phyloP scores from a whole-genome alignment of 1,140 invertebrate genomes.

The Copidosoma floridanum region DNA sequence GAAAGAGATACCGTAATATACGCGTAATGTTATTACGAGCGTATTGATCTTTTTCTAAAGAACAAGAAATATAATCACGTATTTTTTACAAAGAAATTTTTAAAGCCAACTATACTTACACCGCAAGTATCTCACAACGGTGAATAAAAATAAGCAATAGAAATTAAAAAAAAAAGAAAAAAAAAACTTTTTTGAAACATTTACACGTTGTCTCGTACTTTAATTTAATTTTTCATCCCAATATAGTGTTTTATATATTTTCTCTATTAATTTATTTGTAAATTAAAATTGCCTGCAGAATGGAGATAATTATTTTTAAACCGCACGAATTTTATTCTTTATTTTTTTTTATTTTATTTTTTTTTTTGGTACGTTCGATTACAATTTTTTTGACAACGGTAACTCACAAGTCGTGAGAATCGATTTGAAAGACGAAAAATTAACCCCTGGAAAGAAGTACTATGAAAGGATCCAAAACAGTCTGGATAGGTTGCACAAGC shows the following conservation, averaged over 20 bases:
- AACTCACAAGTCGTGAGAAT: constrained; percentile 55
- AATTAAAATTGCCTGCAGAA: constrained; percentile 3
- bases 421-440: constrained; percentile 54
- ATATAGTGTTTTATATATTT: background rate
- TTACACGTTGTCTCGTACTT: background rate
- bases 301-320: constrained; percentile 15
- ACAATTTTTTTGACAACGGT: no score
- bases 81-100: constrained; percentile 16
- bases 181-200: background rate
- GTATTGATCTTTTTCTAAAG: constrained; percentile 3
- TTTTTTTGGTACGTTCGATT: constrained; percentile 38
- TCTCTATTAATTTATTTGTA: constrained; percentile 9
- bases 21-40: no score
- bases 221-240: background rate
- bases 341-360: constrained; percentile 35
- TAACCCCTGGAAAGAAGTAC: constrained; percentile 56
- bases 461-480: constrained; percentile 52
- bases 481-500: constrained; percentile 46
- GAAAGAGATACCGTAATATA: no score
- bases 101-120: background rate
- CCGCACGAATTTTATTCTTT: background rate
- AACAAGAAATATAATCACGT: background rate
- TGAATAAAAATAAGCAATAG: constrained; percentile 11
- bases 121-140: constrained; percentile 10
- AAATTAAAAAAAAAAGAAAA: constrained; percentile 7